Evolutionary conservation across 2,113 vertebrate species (phyloP).

Genomic region (Pyrgilauda ruficollis): DNA sequence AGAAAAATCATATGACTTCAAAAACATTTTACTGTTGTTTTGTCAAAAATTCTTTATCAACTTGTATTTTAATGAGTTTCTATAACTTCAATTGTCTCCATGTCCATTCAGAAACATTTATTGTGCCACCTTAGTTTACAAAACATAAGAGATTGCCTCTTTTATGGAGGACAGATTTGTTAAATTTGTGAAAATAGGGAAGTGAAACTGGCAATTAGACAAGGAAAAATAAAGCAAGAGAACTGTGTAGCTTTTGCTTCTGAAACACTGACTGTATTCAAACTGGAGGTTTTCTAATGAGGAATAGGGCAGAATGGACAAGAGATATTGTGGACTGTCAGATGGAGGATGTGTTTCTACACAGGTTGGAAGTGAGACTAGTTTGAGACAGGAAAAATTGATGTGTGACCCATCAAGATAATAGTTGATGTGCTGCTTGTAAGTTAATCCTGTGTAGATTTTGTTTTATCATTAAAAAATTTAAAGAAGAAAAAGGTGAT

Average conservation of each 20-base stretch:
- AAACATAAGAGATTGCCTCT: neutral
- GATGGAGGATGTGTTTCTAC: fast-evolving
- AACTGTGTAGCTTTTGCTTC: neutral
- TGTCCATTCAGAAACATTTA: neutral
- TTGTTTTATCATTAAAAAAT: neutral
- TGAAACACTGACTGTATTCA: neutral
- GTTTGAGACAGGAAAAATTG: neutral
- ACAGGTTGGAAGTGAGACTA: neutral
- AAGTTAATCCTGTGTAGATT: neutral
- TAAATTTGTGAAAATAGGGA: neutral
- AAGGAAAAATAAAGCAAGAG: neutral
- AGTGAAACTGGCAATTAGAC: neutral
- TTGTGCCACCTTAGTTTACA: neutral
- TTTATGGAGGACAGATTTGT: too few relatives aligned
- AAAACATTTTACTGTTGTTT: neutral
- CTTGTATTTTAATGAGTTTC: constrained; percentile 28
- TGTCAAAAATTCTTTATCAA: neutral
- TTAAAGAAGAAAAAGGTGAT: neutral
- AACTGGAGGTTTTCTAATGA: neutral
- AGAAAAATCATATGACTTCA: neutral
- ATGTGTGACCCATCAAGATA: neutral
- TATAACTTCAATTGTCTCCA: neutral
- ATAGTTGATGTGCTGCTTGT: neutral
- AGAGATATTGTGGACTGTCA: neutral
- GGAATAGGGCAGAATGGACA: neutral